Evolutionary conservation across 2,888 invertebrate genomes (phyloP).

Genomic region (Silvanus unidentatus): DNA sequence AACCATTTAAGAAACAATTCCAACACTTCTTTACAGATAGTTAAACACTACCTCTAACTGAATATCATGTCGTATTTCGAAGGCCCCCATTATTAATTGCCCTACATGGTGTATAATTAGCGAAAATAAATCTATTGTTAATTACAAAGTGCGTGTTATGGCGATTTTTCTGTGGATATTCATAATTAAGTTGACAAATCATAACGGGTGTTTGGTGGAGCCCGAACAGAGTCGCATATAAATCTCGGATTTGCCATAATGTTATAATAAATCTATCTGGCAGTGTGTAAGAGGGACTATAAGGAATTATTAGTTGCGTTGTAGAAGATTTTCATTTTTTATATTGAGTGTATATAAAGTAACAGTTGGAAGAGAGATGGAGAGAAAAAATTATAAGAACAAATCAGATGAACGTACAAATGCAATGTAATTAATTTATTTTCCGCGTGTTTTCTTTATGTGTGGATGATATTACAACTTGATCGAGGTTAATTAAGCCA

Average conservation of each 20-base stretch:
- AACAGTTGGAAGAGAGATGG: too few species aligned
- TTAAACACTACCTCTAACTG: too few species aligned
- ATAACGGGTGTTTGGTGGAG: constrained; percentile 4
- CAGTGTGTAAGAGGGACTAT: too few species aligned
- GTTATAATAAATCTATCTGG: constrained; percentile 3
- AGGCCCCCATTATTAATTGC: too few species aligned
- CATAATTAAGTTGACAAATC: constrained; percentile 6
- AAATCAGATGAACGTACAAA: constrained; percentile 13
- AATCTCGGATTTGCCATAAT: constrained; percentile 11
- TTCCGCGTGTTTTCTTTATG: not conserved
- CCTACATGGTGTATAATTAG: not conserved
- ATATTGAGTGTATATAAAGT: too few species aligned
- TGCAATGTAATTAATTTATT: constrained; percentile 14
- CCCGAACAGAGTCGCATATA: constrained; percentile 5
- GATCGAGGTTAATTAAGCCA: constrained; percentile 25
- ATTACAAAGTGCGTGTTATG: not conserved
- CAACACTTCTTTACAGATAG: too few species aligned
- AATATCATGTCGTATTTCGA: too few species aligned
- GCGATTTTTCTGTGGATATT: not conserved
- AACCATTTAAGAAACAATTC: too few species aligned
- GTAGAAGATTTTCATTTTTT: not conserved
- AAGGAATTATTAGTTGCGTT: not conserved
- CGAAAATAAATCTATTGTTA: constrained; percentile 4
- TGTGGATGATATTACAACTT: constrained; percentile 22
- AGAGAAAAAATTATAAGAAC: constrained; percentile 4